Evolutionary conservation across 2,113 vertebrate species (phyloP).

Genomic region (Tautogolabrus adspersus): DNA sequence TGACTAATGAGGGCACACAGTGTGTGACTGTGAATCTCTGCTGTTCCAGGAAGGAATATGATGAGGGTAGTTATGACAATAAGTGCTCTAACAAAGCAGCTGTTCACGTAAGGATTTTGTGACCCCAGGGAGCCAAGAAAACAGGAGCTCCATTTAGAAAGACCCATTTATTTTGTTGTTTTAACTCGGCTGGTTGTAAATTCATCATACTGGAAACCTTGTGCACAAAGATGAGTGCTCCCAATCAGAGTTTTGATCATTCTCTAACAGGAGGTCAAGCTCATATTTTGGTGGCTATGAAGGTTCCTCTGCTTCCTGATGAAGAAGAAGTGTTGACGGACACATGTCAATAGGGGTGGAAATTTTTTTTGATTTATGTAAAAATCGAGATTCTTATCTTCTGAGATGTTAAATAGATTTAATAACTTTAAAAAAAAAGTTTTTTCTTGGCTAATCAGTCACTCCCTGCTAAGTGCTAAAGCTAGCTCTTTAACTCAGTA

Average conservation of each 20-base stretch:
- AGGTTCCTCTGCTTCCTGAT: too few relatives aligned
- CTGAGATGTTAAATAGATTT: too few relatives aligned
- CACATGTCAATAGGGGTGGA: too few relatives aligned
- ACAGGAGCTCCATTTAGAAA: neutral
- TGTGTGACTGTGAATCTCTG: conserved; percentile 1
- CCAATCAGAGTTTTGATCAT: neutral
- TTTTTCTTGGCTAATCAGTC: too few relatives aligned
- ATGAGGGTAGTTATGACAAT: conserved; percentile 32
- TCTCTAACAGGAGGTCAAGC: neutral
- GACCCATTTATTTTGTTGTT: conserved; percentile 21
- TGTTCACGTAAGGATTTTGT: conserved; percentile 18
- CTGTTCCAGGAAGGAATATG: conserved; percentile 31
- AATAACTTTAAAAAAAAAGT: too few relatives aligned
- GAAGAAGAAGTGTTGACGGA: too few relatives aligned
- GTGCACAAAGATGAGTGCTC: neutral
- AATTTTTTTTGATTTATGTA: too few relatives aligned
- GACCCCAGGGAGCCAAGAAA: neutral
- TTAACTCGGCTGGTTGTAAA: neutral
- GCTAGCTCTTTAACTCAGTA: too few relatives aligned
- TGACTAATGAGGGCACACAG: conserved; percentile 21
- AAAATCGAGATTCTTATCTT: too few relatives aligned
- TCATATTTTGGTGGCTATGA: neutral
- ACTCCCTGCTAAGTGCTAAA: too few relatives aligned
- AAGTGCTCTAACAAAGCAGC: conserved; percentile 47
- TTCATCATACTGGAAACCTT: neutral